phyloP scores from a whole-genome alignment of 2,888 invertebrate genomes.

The Odontocerum albicorne region DNA sequence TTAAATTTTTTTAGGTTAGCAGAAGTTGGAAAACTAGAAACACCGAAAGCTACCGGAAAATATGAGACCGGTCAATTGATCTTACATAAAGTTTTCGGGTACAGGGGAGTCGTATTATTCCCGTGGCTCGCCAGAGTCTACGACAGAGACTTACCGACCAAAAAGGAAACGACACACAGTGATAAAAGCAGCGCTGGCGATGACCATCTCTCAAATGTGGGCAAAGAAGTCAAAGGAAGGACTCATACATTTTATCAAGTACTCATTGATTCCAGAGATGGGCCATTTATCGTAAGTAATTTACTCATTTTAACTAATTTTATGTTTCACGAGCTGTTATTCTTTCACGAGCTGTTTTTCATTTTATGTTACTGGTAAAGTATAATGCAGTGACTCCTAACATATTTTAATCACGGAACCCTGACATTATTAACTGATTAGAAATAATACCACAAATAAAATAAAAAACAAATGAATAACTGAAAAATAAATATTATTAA shows the following conservation, averaged over 20 bases:
- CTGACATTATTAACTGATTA: too few relatives aligned
- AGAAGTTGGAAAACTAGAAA: conserved; percentile 90
- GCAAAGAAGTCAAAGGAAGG: conserved; percentile 86
- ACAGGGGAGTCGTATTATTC: conserved; percentile 94
- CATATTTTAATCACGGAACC: too few relatives aligned
- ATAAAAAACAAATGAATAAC: too few relatives aligned
- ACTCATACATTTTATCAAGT: conserved; percentile 98
- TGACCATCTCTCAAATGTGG: conserved; percentile 58
- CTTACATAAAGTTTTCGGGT: conserved; percentile 95
- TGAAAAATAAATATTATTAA: too few relatives aligned
- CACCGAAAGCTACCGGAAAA: conserved; percentile 83
- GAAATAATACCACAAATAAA: too few relatives aligned
- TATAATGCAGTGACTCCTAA: too few relatives aligned
- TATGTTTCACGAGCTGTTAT: too few relatives aligned
- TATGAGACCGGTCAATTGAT: conserved; percentile 97
- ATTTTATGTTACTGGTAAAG: too few relatives aligned
- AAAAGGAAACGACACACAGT: conserved; percentile 4
- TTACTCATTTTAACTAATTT: neutral
- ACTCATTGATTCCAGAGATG: conserved; percentile 94
- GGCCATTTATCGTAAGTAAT: conserved; percentile 87
- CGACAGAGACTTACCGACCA: conserved; percentile 73
- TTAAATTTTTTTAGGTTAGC: conserved; percentile 66
- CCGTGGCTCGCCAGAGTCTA: conserved; percentile 96
- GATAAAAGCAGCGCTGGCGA: conserved; percentile 30
- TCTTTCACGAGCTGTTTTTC: too few relatives aligned